These are phyloP conservation scores for Pseudorectes ferrugineus DNA, from an alignment of 2,113 vertebrate species.

Conservation along the genomic window DNA sequence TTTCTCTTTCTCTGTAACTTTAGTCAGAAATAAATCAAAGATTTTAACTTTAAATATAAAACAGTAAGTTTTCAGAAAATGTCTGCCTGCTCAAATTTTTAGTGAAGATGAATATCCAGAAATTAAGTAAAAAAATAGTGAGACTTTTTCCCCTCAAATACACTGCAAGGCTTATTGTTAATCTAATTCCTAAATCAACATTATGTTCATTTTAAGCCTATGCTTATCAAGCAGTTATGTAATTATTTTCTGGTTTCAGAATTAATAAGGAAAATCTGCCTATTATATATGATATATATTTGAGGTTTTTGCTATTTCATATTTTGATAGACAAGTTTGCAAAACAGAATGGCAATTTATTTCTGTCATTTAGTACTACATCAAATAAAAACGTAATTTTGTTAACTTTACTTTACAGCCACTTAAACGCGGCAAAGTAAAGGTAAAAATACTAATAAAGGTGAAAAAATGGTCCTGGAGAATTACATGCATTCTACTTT, in stretches of 20 bases:
- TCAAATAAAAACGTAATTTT: background rate
- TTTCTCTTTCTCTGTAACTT: background rate
- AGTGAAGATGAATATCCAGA: background rate
- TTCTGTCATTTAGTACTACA: background rate
- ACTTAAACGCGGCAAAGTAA: background rate
- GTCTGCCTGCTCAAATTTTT: background rate
- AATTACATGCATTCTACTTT: background rate
- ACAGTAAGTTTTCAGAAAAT: background rate
- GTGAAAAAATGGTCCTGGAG: rapidly evolving
- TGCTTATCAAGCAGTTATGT: background rate
- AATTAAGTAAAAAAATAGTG: background rate
- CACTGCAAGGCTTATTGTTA: background rate
- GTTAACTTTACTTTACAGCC: background rate
- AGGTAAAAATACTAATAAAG: background rate
- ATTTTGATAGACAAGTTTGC: background rate
- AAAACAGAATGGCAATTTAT: background rate
- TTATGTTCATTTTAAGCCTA: background rate
- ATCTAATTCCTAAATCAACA: background rate
- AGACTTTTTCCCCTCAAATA: background rate
- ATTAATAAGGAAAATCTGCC: background rate
- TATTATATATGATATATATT: no score
- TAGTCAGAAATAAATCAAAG: background rate
- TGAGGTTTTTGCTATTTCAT: background rate
- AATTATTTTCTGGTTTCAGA: background rate
- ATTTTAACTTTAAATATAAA: background rate